Base-by-base conservation (phyloP, 2,888 invertebrate species). In the Hololepta plana region DNA sequence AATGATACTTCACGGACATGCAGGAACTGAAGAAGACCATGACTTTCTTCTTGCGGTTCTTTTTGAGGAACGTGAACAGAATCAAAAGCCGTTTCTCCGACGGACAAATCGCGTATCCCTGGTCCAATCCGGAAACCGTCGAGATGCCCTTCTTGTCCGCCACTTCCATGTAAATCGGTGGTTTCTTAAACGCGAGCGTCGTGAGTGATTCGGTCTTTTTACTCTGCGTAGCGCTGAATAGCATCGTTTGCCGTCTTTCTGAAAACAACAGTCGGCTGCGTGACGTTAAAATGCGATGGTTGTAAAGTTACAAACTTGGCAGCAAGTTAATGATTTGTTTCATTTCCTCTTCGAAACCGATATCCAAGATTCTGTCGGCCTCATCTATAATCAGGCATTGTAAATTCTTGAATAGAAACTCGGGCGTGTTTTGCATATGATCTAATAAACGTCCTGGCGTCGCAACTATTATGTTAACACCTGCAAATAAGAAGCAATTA, bases 21-120 rank as follows among this genome's bases (percentile, higher is more conserved):
- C 95, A 95, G 0, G 91, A 88, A 27, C 88, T 91, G 53, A 96
- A 80, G 61, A 96, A 96, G 2, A 96, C 95, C 71, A 93, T 82
- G 32, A 95, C 85, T 56, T 85, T 85, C 66, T 88, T 90, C 60
- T 79, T 82, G 24, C 77, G 67, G 49, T 95, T 95, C 59, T 85
- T 93, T 57, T 91, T 93, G 6, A 96, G 63, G 58, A 96, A 96
- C 35, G 95, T 93, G 53, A 91, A 96, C 11, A 96, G 64, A 11
- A 96, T 70, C 34, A 93, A 65, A 51, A 96, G 76, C 32, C 95
- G 67, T 49, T 88, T 91, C 40, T 95, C 95, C 20, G 90, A 82
- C 2, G 91, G 88, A 43, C 88, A 88, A 1, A 90, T 75, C 26
- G 95, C 85, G 49, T 93, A 96, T 50, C 82, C 84, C 55, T 84